These are phyloP conservation scores for Hyaena hyaena DNA, from an alignment of 2,113 vertebrate species.

Conservation along the genomic window DNA sequence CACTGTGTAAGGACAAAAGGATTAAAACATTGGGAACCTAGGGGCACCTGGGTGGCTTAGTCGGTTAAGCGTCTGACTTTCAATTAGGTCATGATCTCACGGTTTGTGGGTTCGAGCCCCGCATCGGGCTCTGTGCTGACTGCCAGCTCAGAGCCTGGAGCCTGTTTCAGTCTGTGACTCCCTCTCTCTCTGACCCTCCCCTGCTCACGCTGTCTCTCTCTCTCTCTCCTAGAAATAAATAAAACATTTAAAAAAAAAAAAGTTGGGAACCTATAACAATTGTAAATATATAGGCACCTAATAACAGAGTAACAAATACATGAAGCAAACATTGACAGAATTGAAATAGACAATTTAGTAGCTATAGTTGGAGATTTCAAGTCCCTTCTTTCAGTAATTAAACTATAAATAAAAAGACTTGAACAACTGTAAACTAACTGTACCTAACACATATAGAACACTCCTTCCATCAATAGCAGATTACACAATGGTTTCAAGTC, in stretches of 20 bases:
- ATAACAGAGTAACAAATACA: background rate
- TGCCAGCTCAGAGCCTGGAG: too few relatives aligned
- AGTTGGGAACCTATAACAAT: background rate
- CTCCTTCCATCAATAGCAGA: background rate
- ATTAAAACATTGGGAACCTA: background rate
- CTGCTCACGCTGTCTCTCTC: too few relatives aligned
- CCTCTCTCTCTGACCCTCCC: too few relatives aligned
- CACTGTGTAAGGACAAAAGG: background rate
- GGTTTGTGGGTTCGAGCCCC: too few relatives aligned
- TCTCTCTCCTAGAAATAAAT: too few relatives aligned
- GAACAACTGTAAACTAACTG: background rate
- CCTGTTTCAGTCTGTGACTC: too few relatives aligned
- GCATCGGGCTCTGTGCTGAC: too few relatives aligned
- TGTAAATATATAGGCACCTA: background rate
- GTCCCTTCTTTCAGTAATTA: background rate
- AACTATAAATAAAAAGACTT: constrained; percentile 6
- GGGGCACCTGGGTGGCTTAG: too few relatives aligned
- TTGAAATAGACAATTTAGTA: background rate
- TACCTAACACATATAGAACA: background rate
- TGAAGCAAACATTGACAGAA: background rate
- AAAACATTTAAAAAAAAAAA: too few relatives aligned
- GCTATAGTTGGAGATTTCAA: background rate
- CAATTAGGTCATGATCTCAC: too few relatives aligned
- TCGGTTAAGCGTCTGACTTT: too few relatives aligned
- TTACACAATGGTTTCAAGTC: background rate